phyloP scores from a whole-genome alignment of 2,113 vertebrate genomes.

The Oxygymnocypris stewartii region DNA sequence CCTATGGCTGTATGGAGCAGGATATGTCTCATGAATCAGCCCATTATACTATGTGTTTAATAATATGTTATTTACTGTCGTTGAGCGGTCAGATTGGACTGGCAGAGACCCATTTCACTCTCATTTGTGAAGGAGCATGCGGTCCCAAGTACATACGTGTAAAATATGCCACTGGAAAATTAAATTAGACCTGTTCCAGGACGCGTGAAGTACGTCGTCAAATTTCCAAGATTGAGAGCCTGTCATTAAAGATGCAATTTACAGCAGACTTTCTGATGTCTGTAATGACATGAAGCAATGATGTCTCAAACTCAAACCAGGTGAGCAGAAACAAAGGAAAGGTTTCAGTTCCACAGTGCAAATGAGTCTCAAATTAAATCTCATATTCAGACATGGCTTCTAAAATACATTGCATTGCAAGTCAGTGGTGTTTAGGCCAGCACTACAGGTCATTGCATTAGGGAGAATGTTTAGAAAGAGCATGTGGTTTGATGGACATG shows the following conservation, averaged over 20 bases:
- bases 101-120: background rate
- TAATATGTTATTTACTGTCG: slow-evolving; percentile 28
- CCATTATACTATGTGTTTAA: slow-evolving; percentile 6
- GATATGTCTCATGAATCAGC: background rate
- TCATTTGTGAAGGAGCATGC: background rate
- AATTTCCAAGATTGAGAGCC: slow-evolving; percentile 58
- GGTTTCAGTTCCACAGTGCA: background rate
- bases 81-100: background rate
- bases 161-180: too few species aligned
- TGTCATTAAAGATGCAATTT: slow-evolving; percentile 51
- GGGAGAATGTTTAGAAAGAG: background rate
- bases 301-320: background rate
- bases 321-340: slow-evolving; percentile 15
- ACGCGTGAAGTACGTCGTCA: slow-evolving; percentile 60
- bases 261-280: slow-evolving; percentile 50
- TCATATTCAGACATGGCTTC: background rate
- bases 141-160: slow-evolving; percentile 28
- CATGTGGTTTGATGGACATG: slow-evolving; percentile 27
- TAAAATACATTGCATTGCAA: background rate
- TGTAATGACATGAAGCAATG: slow-evolving; percentile 42
- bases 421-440: background rate
- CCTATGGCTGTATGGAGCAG: background rate
- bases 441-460: background rate
- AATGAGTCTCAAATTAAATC: background rate
- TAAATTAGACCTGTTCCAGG: too few species aligned